Conservation (phyloP, 2,113 vertebrate species). For the Prunella fulvescens region DNA sequence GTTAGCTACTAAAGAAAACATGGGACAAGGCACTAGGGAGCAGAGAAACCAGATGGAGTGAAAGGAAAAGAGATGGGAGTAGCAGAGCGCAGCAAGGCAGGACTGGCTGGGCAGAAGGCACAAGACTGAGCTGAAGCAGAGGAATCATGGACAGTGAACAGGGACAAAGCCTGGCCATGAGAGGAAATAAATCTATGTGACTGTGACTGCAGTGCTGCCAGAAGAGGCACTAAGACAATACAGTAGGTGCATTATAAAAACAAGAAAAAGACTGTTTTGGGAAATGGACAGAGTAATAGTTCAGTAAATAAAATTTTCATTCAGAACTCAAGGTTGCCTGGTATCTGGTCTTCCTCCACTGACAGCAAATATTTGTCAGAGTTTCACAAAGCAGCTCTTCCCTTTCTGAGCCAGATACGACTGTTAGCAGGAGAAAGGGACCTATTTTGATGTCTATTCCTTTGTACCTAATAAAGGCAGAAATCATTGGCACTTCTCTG, state of each 20-base stretch:
- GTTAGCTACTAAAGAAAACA: background rate
- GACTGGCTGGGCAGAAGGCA: background rate
- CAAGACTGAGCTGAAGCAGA: background rate
- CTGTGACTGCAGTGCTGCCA: background rate
- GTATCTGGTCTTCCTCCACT: background rate
- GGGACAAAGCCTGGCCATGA: background rate
- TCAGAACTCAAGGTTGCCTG: background rate
- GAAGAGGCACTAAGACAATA: background rate
- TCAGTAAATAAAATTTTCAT: background rate
- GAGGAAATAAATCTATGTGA: background rate
- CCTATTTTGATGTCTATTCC: background rate
- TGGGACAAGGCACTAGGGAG: background rate
- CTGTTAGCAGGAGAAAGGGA: background rate
- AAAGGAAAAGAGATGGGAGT: background rate
- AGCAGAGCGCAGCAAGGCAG: fast-evolving
- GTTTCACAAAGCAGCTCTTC: background rate
- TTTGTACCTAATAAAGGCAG: background rate
- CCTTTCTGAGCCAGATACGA: background rate
- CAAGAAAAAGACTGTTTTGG: background rate
- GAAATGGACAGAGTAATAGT: background rate
- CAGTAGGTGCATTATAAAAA: background rate
- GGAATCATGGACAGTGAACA: background rate
- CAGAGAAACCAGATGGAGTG: background rate
- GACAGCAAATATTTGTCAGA: background rate
- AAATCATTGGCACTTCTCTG: background rate